These are phyloP conservation scores for Marisa cornuarietis DNA, from an alignment of 1,140 invertebrate species.

Conservation along the genomic window DNA sequence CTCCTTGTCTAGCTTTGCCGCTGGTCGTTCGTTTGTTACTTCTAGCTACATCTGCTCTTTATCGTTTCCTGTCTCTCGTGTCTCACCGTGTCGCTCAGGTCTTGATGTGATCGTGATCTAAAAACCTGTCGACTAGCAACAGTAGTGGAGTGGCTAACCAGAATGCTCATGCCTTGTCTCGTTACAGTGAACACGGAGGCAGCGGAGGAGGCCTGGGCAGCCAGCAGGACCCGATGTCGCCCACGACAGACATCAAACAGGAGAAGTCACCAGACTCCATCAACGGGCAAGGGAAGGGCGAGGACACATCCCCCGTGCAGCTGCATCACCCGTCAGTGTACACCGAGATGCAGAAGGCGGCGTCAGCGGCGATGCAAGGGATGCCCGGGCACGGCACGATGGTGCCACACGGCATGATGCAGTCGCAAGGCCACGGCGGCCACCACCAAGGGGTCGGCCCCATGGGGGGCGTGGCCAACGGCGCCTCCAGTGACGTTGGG, in stretches of 20 bases:
- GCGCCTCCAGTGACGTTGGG: slow-evolving; percentile 21
- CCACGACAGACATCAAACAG: slow-evolving; percentile 29
- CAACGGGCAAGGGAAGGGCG: slow-evolving; percentile 29
- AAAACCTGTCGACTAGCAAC: no score
- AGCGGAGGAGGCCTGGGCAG: slow-evolving; percentile 4
- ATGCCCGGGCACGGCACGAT: neutral
- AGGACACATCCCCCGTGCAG: slow-evolving; percentile 20
- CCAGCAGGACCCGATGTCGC: slow-evolving; percentile 9
- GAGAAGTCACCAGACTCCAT: slow-evolving; percentile 30
- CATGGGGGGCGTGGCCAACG: slow-evolving; percentile 18
- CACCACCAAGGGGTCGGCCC: neutral
- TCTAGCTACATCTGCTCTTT: no score
- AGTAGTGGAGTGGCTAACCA: no score
- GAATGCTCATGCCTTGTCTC: neutral
- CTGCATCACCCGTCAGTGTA: slow-evolving; percentile 20
- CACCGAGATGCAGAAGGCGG: slow-evolving; percentile 24
- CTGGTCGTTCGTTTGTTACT: no score
- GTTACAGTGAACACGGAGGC: slow-evolving; percentile 3
- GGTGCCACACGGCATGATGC: slow-evolving; percentile 16
- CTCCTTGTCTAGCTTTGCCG: no score
- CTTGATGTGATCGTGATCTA: no score
- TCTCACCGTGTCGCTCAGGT: no score
- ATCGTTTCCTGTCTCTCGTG: no score
- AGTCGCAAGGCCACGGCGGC: slow-evolving; percentile 7
- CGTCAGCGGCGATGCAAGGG: neutral